Percentiles rank a stretch among this genome's conserved stretches.
phyloP scores from a whole-genome alignment of 2,888 invertebrate genomes.

The Amphipyra berbera region DNA sequence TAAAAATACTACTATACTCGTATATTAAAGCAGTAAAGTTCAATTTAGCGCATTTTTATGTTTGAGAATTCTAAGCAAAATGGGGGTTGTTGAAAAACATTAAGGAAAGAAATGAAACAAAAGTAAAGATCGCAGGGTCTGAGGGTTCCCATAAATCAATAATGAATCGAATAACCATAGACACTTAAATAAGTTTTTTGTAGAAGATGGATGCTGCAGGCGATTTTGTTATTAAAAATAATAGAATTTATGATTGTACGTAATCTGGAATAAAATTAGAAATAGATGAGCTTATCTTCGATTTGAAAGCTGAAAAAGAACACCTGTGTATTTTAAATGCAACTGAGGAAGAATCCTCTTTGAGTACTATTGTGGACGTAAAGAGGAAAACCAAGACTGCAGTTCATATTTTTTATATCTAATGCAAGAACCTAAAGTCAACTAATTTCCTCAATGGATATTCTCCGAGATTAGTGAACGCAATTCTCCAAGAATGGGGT shows the following conservation, averaged over 20 bases:
- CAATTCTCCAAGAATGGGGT: background rate
- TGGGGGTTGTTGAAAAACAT: constrained; percentile 46
- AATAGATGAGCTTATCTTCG: constrained; percentile 10
- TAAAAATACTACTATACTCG: background rate
- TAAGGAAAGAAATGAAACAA: constrained; percentile 64
- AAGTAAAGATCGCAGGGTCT: constrained; percentile 65
- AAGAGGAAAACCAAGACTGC: no score
- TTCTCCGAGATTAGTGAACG: no score
- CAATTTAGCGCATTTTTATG: background rate
- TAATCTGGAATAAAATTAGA: constrained; percentile 19
- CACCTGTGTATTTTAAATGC: constrained; percentile 11
- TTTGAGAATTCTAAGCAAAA: constrained; percentile 20
- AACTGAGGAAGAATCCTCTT: no score
- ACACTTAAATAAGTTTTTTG: constrained; percentile 60
- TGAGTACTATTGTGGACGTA: no score
- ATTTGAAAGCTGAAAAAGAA: constrained; percentile 10
- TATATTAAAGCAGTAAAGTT: constrained; percentile 6
- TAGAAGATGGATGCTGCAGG: constrained; percentile 43
- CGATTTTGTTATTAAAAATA: constrained; percentile 34
- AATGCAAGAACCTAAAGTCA: no score
- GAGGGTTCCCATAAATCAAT: constrained; percentile 73
- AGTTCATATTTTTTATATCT: no score
- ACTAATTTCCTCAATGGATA: no score
- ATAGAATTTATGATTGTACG: constrained; percentile 22
- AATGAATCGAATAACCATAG: constrained; percentile 61